phyloP scores from a whole-genome alignment of 2,888 invertebrate genomes.

The Cryptocheilus praepositus region DNA sequence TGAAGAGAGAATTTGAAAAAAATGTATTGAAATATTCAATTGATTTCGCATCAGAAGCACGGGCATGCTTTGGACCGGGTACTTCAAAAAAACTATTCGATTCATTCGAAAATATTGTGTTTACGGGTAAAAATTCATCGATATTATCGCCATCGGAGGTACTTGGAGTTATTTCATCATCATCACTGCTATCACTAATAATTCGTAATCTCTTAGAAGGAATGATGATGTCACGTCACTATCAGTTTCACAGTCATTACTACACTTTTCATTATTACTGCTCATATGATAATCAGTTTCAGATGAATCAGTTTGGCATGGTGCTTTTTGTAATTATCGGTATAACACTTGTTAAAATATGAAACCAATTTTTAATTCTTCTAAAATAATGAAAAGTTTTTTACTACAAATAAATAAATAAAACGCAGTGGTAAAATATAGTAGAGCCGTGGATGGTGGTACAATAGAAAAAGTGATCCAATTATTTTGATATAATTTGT shows the following conservation, averaged over 20 bases:
- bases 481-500: no score
- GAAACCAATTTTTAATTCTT: no score
- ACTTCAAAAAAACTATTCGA: constrained; percentile 29
- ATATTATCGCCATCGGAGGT: constrained; percentile 11
- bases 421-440: no score
- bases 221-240: constrained; percentile 23
- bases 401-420: no score
- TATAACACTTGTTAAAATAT: no score
- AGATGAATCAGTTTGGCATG: no score
- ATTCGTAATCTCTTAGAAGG: constrained; percentile 17
- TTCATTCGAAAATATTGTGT: constrained; percentile 15
- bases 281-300: no score
- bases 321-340: no score
- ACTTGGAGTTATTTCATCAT: constrained; percentile 15
- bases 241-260: constrained; percentile 14
- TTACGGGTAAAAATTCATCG: constrained; percentile 18
- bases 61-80: constrained; percentile 29
- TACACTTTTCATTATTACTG: neutral
- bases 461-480: no score
- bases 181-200: constrained; percentile 23
- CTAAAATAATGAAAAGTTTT: no score
- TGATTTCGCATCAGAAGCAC: constrained; percentile 22
- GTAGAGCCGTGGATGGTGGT: no score
- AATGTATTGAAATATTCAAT: constrained; percentile 34
- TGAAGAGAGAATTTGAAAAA: constrained; percentile 22